Base-by-base conservation (phyloP, 2,797 vertebrate species). In the Rhinatrema bivittatum region DNA sequence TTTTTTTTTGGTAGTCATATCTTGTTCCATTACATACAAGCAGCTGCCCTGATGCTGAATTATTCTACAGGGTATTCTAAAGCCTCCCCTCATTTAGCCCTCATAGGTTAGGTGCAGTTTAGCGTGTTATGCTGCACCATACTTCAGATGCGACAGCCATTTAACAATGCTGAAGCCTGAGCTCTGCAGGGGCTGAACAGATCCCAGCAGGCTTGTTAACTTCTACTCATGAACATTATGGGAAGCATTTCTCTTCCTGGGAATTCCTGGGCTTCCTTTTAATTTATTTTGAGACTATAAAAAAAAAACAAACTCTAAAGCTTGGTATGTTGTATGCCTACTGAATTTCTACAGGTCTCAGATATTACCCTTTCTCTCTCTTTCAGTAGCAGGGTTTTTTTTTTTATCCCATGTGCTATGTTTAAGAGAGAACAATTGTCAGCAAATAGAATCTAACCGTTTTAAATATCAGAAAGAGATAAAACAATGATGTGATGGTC, bases 191-290 rank as follows among this genome's bases (percentile, higher is more conserved):
- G 67, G 61, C 77, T 73, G 51, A 74, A 68, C 76, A 77, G 68
- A 72, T 80, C 77, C 70, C 78, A 74, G 75, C 79, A 82, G 80
- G 74, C 80, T 83, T 80, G 77, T 85, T 81, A 79, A 70, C 74
- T 78, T 76, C 70, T 64, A 37, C 59, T 68, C 50, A 71, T 60
- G 81, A 74, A 79, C 65, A 62, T 74, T 77, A 70, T 56, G 53
- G 70, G 70, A 55, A 83, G 58, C 76, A 76, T 76, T 79, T 67
- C 55, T 58, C 45, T 41, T 78, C 46, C 62, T 49, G 61, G 49
- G 51, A 74, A 71, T 53, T 74, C 64, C 30, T 43, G 21, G 35
- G 44, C 39, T 64, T 70, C 68, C 63, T 65, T 62, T 79, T 79
- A 74, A 80, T 79, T 68, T 70, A 58, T 68, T 75, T 68, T 70